Evolutionary conservation across 2,888 invertebrate species (phyloP).

Genomic region (Taphrorychus bicolor): DNA sequence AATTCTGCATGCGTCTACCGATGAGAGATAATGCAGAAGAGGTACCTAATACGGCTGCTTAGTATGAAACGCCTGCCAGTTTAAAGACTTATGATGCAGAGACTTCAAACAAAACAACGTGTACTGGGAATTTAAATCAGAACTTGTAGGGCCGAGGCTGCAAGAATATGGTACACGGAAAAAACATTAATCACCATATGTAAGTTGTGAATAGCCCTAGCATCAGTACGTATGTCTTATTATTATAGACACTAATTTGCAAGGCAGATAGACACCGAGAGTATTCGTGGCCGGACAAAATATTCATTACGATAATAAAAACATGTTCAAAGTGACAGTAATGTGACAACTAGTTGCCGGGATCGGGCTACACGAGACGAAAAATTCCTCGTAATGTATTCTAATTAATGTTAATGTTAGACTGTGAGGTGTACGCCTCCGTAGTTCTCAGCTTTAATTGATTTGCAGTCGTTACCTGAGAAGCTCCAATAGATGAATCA

Average conservation of each 20-base stretch:
- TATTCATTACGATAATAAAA: constrained; percentile 27
- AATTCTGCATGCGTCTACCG: background rate
- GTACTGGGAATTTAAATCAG: background rate
- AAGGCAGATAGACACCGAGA: constrained; percentile 14
- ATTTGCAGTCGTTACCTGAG: background rate
- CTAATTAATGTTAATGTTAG: constrained; percentile 14
- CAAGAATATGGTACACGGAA: background rate
- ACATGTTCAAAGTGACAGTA: constrained; percentile 22
- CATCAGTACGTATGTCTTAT: background rate
- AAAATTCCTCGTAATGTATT: constrained; percentile 18
- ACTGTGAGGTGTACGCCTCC: constrained; percentile 13
- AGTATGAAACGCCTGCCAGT: too few species aligned
- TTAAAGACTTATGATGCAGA: too few species aligned
- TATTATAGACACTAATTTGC: constrained; percentile 12
- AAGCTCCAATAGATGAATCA: background rate
- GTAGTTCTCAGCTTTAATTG: background rate
- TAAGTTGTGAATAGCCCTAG: background rate
- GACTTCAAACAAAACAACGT: background rate
- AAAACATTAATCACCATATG: constrained; percentile 1
- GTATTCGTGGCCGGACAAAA: constrained; percentile 11
- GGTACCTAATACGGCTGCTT: background rate
- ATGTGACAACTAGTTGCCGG: constrained; percentile 18
- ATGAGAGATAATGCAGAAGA: background rate
- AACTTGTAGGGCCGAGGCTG: background rate
- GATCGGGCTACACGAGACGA: background rate